phyloP scores from a whole-genome alignment of 2,888 invertebrate species.

The Baccha elongata region DNA sequence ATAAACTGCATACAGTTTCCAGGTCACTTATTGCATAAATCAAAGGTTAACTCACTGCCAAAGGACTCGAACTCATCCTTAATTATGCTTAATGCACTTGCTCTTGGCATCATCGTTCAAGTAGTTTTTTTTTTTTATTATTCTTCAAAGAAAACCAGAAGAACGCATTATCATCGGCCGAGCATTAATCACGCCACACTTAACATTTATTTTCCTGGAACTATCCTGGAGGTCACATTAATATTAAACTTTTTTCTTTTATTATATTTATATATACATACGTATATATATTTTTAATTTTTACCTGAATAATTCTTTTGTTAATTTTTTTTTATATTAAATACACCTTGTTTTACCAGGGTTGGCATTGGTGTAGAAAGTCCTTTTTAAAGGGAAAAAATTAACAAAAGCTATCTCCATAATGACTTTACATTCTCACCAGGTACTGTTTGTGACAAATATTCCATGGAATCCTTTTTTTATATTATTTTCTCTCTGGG shows the following conservation, averaged over 20 bases:
- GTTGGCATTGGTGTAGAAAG: neutral
- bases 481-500: slow-evolving; percentile 38
- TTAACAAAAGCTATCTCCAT: slow-evolving; percentile 36
- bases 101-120: slow-evolving; percentile 49
- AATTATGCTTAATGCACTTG: slow-evolving; percentile 66
- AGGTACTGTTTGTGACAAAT: slow-evolving; percentile 58
- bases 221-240: slow-evolving; percentile 55
- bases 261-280: slow-evolving; percentile 19
- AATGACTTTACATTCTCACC: slow-evolving; percentile 55
- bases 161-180: slow-evolving; percentile 55
- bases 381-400: neutral
- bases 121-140: neutral
- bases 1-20: slow-evolving; percentile 33
- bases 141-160: slow-evolving; percentile 13
- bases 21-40: slow-evolving; percentile 62
- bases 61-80: slow-evolving; percentile 40
- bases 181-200: slow-evolving; percentile 67
- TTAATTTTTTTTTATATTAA: slow-evolving; percentile 19
- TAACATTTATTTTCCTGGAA: slow-evolving; percentile 47
- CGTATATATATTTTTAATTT: slow-evolving; percentile 16
- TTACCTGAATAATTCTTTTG: slow-evolving; percentile 42
- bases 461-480: slow-evolving; percentile 50
- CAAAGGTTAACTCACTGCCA: slow-evolving; percentile 55
- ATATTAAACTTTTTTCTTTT: slow-evolving; percentile 58
- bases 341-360: slow-evolving; percentile 2